These are phyloP conservation scores for Trididemnum clinides DNA, from an alignment of 23 tunicate species.

Conservation along the genomic window DNA sequence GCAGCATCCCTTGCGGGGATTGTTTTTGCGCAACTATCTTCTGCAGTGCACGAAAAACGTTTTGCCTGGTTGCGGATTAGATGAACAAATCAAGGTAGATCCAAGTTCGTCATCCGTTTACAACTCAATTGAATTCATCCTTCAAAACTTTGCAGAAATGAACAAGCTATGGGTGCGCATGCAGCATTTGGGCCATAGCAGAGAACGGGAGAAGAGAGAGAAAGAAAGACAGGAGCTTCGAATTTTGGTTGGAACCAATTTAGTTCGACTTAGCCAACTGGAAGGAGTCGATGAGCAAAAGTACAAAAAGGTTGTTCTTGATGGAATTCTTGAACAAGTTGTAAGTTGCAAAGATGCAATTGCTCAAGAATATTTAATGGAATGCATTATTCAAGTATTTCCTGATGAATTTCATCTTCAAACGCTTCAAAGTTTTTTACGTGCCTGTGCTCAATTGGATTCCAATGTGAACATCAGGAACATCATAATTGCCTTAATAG, in stretches of 20 bases:
- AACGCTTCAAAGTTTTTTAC: conserved; percentile 74
- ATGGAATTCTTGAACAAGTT: conserved; percentile 78
- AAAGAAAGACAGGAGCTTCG: conserved; percentile 82
- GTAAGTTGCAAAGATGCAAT: conserved; percentile 91
- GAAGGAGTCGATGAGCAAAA: conserved; percentile 67
- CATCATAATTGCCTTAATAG: conserved; percentile 83
- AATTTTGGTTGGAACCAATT: conserved; percentile 89
- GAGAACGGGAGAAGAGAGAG: conserved; percentile 75
- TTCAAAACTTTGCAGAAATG: conserved; percentile 93
- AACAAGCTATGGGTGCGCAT: conserved; percentile 96
- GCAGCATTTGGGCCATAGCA: conserved; percentile 95
- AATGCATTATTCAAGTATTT: conserved; percentile 91
- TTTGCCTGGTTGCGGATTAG: conserved; percentile 59
- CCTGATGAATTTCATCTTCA: conserved; percentile 95
- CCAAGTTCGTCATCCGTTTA: conserved; percentile 19
- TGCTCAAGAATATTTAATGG: conserved; percentile 95
- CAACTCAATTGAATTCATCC: conserved; percentile 73
- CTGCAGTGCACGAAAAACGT: conserved; percentile 91
- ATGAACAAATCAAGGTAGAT: too few species aligned
- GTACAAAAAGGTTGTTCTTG: conserved; percentile 70
- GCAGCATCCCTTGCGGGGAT: conserved; percentile 90
- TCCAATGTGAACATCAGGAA: conserved; percentile 77
- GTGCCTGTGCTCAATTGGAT: conserved; percentile 78
- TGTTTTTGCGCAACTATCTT: conserved; percentile 81
- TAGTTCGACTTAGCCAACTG: conserved; percentile 87